These are phyloP conservation scores for Altica lythri DNA, from an alignment of 2,888 invertebrate species.

Conservation along the genomic window DNA sequence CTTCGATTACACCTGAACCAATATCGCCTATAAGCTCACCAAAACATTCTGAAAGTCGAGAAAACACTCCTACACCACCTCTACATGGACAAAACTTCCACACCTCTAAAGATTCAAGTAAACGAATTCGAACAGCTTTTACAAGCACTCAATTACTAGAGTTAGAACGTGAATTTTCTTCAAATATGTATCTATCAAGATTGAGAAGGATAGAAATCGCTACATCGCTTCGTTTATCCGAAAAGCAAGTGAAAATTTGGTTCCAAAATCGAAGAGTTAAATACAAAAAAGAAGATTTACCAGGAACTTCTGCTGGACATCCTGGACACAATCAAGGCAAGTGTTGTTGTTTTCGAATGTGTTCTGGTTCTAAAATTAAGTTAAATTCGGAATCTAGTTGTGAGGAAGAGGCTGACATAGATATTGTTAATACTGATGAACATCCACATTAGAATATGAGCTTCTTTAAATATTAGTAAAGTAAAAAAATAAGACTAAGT, in stretches of 20 bases:
- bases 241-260: slow-evolving; percentile 96
- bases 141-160: slow-evolving; percentile 87
- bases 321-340: slow-evolving; percentile 44
- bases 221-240: slow-evolving; percentile 82
- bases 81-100: slow-evolving; percentile 52
- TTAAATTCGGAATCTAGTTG: slow-evolving; percentile 48
- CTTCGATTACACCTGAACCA: slow-evolving; percentile 9
- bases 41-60: slow-evolving; percentile 56
- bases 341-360: slow-evolving; percentile 61
- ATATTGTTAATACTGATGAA: slow-evolving; percentile 53
- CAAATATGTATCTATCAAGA: slow-evolving; percentile 90
- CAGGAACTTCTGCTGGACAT: slow-evolving; percentile 46
- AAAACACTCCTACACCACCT: slow-evolving; percentile 64
- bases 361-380: slow-evolving; percentile 46
- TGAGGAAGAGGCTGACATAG: slow-evolving; percentile 52
- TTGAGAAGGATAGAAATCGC: slow-evolving; percentile 92
- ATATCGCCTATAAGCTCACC: slow-evolving; percentile 33
- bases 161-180: slow-evolving; percentile 84
- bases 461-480: too few species aligned
- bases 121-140: slow-evolving; percentile 91
- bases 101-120: slow-evolving; percentile 69
- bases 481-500: too few species aligned
- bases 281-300: slow-evolving; percentile 85
- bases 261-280: slow-evolving; percentile 94
- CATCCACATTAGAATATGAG: slow-evolving; percentile 30